A percentile compares a stretch with the other conserved stretches of the same genome.
These are phyloP conservation scores for Graphium colonna DNA, from an alignment of 2,888 invertebrate species.

Conservation along the genomic window DNA sequence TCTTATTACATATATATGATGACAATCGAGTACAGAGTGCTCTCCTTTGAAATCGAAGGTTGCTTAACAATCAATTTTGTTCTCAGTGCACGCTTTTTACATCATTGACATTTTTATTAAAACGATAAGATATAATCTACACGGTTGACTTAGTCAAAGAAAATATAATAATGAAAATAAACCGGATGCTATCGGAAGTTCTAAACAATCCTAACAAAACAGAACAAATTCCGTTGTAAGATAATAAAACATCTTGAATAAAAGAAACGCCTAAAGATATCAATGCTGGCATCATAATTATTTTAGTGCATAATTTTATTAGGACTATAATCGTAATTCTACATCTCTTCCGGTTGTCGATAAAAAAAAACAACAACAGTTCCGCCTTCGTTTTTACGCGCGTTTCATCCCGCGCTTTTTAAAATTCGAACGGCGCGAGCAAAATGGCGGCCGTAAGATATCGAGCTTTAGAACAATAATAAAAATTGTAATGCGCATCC, in stretches of 20 bases:
- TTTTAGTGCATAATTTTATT: conserved; percentile 30
- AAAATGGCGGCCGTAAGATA: conserved; percentile 51
- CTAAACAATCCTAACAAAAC: neutral
- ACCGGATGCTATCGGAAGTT: neutral
- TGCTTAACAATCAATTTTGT: too few relatives aligned
- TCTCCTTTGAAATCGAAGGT: too few relatives aligned
- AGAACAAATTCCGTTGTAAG: neutral
- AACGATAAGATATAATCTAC: too few relatives aligned
- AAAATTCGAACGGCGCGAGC: conserved; percentile 60
- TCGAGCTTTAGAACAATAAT: conserved; percentile 59
- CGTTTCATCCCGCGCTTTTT: conserved; percentile 54
- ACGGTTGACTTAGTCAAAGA: too few relatives aligned
- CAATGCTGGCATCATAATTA: conserved; percentile 18
- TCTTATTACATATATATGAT: too few relatives aligned
- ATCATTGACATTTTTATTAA: too few relatives aligned
- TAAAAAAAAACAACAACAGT: conserved; percentile 44
- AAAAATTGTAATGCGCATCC: conserved; percentile 58
- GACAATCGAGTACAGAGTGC: too few relatives aligned
- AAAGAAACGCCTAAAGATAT: conserved; percentile 8
- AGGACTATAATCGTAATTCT: conserved; percentile 29
- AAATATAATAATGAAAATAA: too few relatives aligned
- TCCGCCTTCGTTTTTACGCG: conserved; percentile 39
- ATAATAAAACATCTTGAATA: neutral
- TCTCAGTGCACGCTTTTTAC: too few relatives aligned
- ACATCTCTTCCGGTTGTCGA: conserved; percentile 32